Percentiles rank a stretch among this genome's conserved stretches.
Evolutionary conservation across 2,797 vertebrate species (phyloP).

Genomic region (Pseudochirops cupreus): DNA sequence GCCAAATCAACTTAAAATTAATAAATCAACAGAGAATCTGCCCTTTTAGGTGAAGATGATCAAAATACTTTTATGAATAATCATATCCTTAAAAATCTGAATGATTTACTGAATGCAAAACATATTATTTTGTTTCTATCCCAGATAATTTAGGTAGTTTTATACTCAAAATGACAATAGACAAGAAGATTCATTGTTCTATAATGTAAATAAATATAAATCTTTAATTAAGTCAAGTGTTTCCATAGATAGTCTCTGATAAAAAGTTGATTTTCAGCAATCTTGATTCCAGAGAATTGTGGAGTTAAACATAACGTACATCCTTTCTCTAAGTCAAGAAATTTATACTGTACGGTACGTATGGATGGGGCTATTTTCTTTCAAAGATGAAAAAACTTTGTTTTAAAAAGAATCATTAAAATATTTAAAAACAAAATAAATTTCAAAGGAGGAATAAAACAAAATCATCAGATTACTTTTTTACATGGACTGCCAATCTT

Average conservation of each 20-base stretch:
- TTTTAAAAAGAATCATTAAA: not conserved
- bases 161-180: conserved; percentile 1
- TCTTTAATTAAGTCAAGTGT: not conserved
- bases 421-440: not conserved
- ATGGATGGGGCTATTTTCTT: not conserved
- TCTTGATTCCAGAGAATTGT: not conserved
- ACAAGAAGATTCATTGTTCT: not conserved
- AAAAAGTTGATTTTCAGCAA: not conserved
- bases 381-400: not conserved
- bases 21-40: not conserved
- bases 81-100: not conserved
- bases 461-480: not conserved
- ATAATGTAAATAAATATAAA: not conserved
- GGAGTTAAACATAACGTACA: not conserved
- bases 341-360: not conserved
- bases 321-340: not conserved
- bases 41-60: not conserved
- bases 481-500: not conserved
- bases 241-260: not conserved
- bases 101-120: not conserved
- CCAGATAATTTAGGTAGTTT: not conserved
- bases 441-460: not conserved
- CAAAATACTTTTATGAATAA: conserved; percentile 10
- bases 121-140: not conserved
- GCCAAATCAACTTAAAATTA: conserved; percentile 26